phyloP scores from a whole-genome alignment of 1,140 invertebrate species.

The Temnothorax nylanderi region DNA sequence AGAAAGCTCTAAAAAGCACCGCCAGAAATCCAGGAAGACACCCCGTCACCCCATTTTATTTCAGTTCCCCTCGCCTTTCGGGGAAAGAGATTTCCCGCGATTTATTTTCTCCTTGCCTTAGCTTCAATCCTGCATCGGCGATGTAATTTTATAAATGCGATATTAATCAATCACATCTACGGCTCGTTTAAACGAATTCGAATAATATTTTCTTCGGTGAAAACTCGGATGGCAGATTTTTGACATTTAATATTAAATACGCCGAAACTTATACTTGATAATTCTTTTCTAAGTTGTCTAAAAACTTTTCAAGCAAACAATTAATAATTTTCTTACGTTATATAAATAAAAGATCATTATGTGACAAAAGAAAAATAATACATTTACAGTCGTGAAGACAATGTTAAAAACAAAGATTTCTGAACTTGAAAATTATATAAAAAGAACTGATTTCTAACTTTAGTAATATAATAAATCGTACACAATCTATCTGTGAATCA shows the following conservation, averaged over 20 bases:
- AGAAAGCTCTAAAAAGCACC: constrained; percentile 77
- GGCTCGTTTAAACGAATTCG: background rate
- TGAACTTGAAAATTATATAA: background rate
- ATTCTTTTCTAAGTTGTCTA: background rate
- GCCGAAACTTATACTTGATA: background rate
- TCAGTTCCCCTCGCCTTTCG: background rate
- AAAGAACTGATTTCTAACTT: background rate
- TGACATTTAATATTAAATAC: background rate
- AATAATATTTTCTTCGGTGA: background rate
- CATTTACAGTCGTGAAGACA: background rate
- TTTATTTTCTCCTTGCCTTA: background rate
- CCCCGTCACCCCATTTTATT: constrained; percentile 29
- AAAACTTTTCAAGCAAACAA: background rate
- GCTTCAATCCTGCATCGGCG: background rate
- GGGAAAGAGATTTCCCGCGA: background rate
- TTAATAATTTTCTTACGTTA: background rate
- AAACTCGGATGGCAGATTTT: background rate
- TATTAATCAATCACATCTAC: background rate
- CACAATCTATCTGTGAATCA: background rate
- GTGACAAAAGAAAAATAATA: background rate
- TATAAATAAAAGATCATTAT: background rate
- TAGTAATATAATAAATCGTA: background rate
- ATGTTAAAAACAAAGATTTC: background rate
- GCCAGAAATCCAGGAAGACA: constrained; percentile 51
- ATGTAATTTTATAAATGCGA: background rate